Evolutionary conservation across 2,113 vertebrate species (phyloP).

Genomic region (Marmota monax): DNA sequence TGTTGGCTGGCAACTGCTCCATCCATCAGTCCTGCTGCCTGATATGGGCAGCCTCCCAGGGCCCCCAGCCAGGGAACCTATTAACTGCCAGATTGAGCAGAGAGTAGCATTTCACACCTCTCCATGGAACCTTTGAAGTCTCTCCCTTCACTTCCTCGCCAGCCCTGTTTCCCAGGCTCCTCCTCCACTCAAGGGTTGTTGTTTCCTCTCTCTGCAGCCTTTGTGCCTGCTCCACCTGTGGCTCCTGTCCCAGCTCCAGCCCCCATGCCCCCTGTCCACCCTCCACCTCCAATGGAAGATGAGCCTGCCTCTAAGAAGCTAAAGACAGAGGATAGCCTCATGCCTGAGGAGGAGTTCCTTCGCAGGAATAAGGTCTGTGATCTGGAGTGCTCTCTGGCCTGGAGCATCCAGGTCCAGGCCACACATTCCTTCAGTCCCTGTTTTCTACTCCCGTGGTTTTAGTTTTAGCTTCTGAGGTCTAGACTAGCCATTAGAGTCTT

Average conservation of each 20-base stretch:
- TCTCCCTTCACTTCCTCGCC: not conserved
- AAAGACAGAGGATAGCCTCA: slow-evolving; percentile 97
- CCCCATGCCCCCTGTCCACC: slow-evolving; percentile 93
- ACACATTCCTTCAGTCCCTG: too few species aligned
- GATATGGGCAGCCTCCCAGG: not conserved
- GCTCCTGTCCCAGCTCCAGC: slow-evolving; percentile 91
- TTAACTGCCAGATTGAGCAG: not conserved
- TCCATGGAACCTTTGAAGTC: not conserved
- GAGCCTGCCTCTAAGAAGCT: slow-evolving; percentile 97
- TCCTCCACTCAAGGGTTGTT: not conserved
- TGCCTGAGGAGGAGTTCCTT: slow-evolving; percentile 98
- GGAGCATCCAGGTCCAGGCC: fast-evolving
- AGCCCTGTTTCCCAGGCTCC: not conserved
- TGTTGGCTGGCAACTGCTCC: not conserved
- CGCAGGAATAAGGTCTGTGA: slow-evolving; percentile 94
- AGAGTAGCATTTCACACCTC: not conserved
- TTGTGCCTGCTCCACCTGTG: slow-evolving; percentile 96
- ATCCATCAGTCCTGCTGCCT: not conserved
- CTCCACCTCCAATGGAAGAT: slow-evolving; percentile 95
- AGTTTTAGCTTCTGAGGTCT: not conserved
- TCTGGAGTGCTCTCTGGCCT: not conserved
- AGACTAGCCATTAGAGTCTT: not conserved
- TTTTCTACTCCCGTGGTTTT: not conserved
- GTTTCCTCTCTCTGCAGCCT: slow-evolving; percentile 87
- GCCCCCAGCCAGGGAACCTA: not conserved